Evolutionary conservation across 1,140 invertebrate genomes (phyloP).

Genomic region (Scaptomyza pallida): DNA sequence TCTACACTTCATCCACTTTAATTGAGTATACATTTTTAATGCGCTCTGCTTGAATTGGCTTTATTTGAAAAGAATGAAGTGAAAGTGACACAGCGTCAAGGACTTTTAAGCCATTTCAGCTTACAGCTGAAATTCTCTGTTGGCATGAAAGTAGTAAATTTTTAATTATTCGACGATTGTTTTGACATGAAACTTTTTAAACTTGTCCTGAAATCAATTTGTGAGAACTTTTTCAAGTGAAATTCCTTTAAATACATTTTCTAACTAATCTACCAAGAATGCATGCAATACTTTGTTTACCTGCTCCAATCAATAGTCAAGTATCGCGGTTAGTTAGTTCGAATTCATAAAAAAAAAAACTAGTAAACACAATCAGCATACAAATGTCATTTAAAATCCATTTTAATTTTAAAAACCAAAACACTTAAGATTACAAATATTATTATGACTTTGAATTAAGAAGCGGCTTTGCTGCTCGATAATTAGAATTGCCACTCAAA

Average conservation of each 20-base stretch:
- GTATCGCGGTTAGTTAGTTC: slow-evolving; percentile 12
- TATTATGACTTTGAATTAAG: slow-evolving; percentile 15
- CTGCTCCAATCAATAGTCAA: neutral
- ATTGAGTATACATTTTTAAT: slow-evolving; percentile 66
- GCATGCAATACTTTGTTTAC: neutral
- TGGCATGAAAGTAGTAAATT: neutral
- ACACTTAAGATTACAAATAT: slow-evolving; percentile 8
- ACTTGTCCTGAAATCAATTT: neutral
- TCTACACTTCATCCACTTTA: slow-evolving; percentile 50
- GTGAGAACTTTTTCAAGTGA: neutral
- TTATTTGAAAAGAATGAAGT: neutral
- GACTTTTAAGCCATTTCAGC: neutral
- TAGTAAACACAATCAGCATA: slow-evolving; percentile 30
- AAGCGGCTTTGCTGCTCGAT: slow-evolving; percentile 3
- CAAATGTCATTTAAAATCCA: slow-evolving; percentile 48
- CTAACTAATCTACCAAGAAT: neutral
- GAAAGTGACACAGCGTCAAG: neutral
- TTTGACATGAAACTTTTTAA: too few relatives aligned
- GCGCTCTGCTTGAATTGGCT: slow-evolving; percentile 35
- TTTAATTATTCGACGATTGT: neutral
- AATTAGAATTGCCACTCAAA: slow-evolving; percentile 38
- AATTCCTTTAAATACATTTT: neutral
- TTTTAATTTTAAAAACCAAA: slow-evolving; percentile 24
- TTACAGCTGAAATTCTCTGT: too few relatives aligned
- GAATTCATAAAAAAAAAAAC: slow-evolving; percentile 47